Conservation (phyloP, 64 coral and sea anemone genomes). For the Porites lutea region DNA sequence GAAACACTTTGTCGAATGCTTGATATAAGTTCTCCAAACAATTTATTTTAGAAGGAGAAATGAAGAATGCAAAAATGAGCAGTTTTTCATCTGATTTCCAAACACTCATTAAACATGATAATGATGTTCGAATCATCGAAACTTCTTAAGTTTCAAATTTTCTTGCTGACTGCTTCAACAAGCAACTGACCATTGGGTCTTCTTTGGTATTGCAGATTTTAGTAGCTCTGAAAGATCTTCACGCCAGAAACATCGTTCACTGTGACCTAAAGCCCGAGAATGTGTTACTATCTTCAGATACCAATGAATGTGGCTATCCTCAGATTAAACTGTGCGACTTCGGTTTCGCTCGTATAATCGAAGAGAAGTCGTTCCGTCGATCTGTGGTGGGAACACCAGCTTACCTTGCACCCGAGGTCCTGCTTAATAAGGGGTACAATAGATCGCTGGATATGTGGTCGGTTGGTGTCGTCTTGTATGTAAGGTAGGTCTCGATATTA, state of each 20-base stretch:
- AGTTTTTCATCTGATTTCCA: no score
- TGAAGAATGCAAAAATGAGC: no score
- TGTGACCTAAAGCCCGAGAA: conserved; percentile 99
- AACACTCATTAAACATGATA: no score
- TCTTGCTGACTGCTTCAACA: no score
- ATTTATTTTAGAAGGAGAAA: no score
- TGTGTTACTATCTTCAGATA: conserved; percentile 82
- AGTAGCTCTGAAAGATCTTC: conserved; percentile 93
- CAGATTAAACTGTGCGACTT: conserved; percentile 99
- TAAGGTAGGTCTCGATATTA: conserved; percentile 75
- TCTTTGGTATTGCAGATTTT: conserved; percentile 67
- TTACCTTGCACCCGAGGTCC: conserved; percentile 93
- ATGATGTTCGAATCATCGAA: no score
- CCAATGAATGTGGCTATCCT: conserved; percentile 81
- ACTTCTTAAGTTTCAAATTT: no score
- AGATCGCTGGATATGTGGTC: conserved; percentile 99
- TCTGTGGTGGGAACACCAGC: conserved; percentile 97
- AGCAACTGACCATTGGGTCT: neutral
- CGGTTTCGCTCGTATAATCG: conserved; percentile 98
- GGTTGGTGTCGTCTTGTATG: conserved; percentile 96
- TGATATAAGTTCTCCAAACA: no score
- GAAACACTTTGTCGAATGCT: no score
- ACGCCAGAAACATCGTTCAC: conserved; percentile 96
- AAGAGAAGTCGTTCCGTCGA: conserved; percentile 98
- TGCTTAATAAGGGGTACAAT: conserved; percentile 96